phyloP scores from a whole-genome alignment of 2,113 vertebrate species.

The Paraplagusia blochii region DNA sequence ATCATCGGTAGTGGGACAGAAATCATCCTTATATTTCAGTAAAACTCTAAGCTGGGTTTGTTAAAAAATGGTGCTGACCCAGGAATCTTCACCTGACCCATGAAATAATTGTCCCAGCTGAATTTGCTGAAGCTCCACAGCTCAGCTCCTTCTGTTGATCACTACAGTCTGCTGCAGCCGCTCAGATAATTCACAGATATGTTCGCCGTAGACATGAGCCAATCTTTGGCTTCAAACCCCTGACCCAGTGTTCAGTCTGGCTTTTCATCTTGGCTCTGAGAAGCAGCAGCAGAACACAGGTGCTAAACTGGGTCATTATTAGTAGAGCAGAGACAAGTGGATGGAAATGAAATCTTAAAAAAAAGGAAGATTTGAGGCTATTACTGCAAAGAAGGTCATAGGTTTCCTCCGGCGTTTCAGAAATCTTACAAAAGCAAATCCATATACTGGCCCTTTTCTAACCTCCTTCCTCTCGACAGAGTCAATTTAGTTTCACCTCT shows the following conservation, averaged over 20 bases:
- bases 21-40: neutral
- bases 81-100: neutral
- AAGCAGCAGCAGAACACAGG: slow-evolving; percentile 13
- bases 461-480: slow-evolving; percentile 20
- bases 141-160: slow-evolving; percentile 17
- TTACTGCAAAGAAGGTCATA: too few relatives aligned
- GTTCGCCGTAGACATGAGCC: slow-evolving; percentile 5
- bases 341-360: slow-evolving; percentile 4
- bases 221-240: slow-evolving; percentile 32
- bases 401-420: slow-evolving; percentile 3
- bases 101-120: neutral
- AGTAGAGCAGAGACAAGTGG: neutral
- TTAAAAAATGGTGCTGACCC: slow-evolving; percentile 2
- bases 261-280: slow-evolving; percentile 24
- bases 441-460: slow-evolving; percentile 18
- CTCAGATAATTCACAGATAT: slow-evolving; percentile 9
- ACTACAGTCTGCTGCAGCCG: slow-evolving; percentile 30
- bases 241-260: slow-evolving; percentile 31
- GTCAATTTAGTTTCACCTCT: slow-evolving; percentile 39
- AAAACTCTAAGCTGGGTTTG: neutral
- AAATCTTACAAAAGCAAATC: neutral
- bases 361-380: too few relatives aligned
- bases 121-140: neutral
- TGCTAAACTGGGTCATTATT: slow-evolving; percentile 27
- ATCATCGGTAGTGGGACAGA: slow-evolving; percentile 10